Evolutionary conservation across 2,888 invertebrate genomes (phyloP).

Genomic region (Alloscopus bannaensis): DNA sequence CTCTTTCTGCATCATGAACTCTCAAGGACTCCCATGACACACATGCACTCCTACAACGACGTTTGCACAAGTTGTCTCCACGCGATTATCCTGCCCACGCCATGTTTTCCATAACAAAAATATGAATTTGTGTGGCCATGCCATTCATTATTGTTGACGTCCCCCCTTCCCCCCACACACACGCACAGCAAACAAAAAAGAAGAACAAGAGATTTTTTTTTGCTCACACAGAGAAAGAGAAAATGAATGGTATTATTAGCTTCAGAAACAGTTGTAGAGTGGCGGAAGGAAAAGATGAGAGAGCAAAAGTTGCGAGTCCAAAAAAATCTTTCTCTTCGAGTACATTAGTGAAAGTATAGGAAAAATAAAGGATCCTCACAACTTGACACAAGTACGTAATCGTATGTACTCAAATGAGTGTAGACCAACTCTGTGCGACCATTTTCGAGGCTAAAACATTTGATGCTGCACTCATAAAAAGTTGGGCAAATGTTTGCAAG

Average conservation of each 20-base stretch:
- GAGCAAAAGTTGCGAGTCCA: conserved; percentile 48
- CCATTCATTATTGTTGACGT: conserved; percentile 55
- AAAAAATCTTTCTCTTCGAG: conserved; percentile 34
- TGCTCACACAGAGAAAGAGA: neutral
- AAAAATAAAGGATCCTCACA: neutral
- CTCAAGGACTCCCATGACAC: too few species aligned
- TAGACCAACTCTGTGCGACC: too few species aligned
- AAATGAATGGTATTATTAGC: conserved; percentile 60
- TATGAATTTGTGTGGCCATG: conserved; percentile 30
- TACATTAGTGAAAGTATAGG: conserved; percentile 8
- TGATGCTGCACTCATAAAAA: conserved; percentile 3
- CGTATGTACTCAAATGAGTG: too few species aligned
- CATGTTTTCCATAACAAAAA: neutral
- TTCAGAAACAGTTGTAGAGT: conserved; percentile 55
- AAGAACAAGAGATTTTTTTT: conserved; percentile 10
- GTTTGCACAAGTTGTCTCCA: neutral
- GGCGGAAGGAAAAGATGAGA: conserved; percentile 52
- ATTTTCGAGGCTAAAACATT: too few species aligned
- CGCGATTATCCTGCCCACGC: neutral
- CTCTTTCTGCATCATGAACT: too few species aligned
- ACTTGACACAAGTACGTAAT: neutral
- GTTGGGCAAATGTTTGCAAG: conserved; percentile 22
- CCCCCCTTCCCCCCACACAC: conserved; percentile 28
- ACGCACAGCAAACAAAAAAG: neutral
- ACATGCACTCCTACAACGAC: too few species aligned